Base-by-base conservation (phyloP, 2,113 vertebrate species). In the Vicugna pacos region DNA sequence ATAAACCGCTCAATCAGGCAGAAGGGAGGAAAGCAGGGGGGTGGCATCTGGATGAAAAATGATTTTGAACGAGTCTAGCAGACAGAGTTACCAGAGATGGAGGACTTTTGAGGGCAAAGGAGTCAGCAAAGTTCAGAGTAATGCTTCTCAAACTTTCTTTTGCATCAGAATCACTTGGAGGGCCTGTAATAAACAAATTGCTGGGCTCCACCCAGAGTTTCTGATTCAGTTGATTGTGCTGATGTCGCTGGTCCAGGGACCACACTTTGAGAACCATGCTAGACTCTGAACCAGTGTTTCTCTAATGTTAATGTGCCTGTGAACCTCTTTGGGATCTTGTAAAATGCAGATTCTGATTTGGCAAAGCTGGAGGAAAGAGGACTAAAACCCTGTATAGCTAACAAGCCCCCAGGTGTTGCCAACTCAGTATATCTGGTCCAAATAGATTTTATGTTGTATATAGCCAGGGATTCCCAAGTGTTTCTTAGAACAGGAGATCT, bases 321-420 rank as follows among this genome's bases (percentile, higher is more conserved):
- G 42, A 62, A 42, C 93, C 26, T 56, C 38, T 20, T 82, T 48
- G 38, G 48, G 20, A 26, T 62, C 67, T 79, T 67, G 24, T 48
- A 73, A 96, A 89, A 94, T 67, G 17, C 8, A 83, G 32, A 83
- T 79, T 87, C 52, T 32, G 24, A 72, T 69, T 90, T 17, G 16
- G 35, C 48, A 80, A 19, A 90, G 87, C 75, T 92, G 58, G 12
- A 96, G 16, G 22, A 52, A 82, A 73, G 16, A 48, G 14, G 2
- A 26, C 60, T 60, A 12, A 60, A 85, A 42, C 6, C 16, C n/a
- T 56, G 13, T 0, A 42, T 62, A 77, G 93, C 75, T 87, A 28
- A 50, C 11, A 52, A 81, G 46, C 22, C 91, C 5, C 32, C 26
- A 38, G 20, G 2, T 12, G 2, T 42, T 75, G 30, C 26, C 50